Percentiles rank a stretch among this genome's conserved stretches.
Evolutionary conservation across 2,888 invertebrate species (phyloP).

Genomic region (Dryomyza anilis): DNA sequence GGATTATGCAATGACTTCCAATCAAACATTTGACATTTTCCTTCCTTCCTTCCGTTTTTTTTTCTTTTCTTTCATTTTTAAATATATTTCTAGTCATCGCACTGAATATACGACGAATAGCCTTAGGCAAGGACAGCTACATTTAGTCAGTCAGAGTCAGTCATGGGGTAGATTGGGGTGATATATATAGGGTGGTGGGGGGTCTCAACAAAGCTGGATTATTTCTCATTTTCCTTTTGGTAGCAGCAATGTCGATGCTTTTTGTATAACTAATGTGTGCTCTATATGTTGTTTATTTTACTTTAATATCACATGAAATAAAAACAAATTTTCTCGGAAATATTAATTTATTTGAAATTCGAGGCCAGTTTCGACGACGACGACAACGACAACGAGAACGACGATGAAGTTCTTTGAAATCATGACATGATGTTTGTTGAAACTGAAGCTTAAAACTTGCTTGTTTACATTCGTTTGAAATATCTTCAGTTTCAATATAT

Average conservation of each 20-base stretch:
- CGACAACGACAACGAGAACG: not conserved
- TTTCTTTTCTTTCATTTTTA: not conserved
- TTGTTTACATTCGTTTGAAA: conserved; percentile 8
- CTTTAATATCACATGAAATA: not conserved
- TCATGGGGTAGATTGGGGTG: not conserved
- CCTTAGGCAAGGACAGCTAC: not conserved
- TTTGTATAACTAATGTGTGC: not conserved
- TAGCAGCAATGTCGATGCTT: not conserved
- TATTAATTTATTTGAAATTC: conserved; percentile 12
- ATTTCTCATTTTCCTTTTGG: not conserved
- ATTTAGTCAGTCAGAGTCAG: too few relatives aligned
- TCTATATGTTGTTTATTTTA: not conserved
- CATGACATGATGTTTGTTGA: conserved; percentile 11
- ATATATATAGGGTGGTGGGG: not conserved
- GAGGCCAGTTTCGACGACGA: not conserved
- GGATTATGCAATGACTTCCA: conserved; percentile 1
- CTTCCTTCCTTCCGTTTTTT: too few relatives aligned
- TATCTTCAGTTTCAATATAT: conserved; percentile 5
- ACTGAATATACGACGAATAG: not conserved
- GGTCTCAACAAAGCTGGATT: not conserved
- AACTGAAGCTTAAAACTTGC: conserved; percentile 8
- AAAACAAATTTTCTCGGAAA: not conserved
- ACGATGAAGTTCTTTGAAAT: conserved; percentile 15
- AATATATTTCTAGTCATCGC: not conserved
- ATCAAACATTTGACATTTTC: conserved; percentile 12